Evolutionary conservation across 2,888 invertebrate genomes (phyloP).

Genomic region (Pseudanteris insignis): DNA sequence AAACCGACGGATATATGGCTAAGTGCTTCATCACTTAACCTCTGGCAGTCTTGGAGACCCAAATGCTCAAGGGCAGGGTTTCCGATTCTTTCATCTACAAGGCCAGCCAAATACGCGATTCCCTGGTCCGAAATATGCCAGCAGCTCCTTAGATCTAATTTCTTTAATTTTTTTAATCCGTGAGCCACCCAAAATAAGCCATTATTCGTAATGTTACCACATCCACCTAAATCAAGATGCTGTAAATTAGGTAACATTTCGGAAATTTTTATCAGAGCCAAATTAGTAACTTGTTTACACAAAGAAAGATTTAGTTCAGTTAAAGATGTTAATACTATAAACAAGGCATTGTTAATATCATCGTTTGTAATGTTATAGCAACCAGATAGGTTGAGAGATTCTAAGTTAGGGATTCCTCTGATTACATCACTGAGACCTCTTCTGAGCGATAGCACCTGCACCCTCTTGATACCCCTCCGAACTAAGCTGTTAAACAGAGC

Average conservation of each 20-base stretch:
- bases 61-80: slow-evolving; percentile 84
- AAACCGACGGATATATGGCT: slow-evolving; percentile 86
- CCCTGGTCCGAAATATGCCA: slow-evolving; percentile 93
- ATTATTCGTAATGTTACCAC: slow-evolving; percentile 89
- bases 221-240: slow-evolving; percentile 89
- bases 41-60: slow-evolving; percentile 93
- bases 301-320: slow-evolving; percentile 86
- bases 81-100: slow-evolving; percentile 73
- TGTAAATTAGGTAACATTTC: slow-evolving; percentile 86
- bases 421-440: slow-evolving; percentile 86
- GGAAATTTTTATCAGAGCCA: slow-evolving; percentile 84
- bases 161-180: slow-evolving; percentile 84
- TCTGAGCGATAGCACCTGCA: slow-evolving; percentile 88
- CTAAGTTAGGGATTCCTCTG: slow-evolving; percentile 84
- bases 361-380: slow-evolving; percentile 93
- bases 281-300: slow-evolving; percentile 96
- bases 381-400: slow-evolving; percentile 88
- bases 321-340: slow-evolving; percentile 78
- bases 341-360: slow-evolving; percentile 84
- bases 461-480: slow-evolving; percentile 84
- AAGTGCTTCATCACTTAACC: slow-evolving; percentile 89
- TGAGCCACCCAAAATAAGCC: slow-evolving; percentile 87
- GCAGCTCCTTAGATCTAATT: slow-evolving; percentile 89
- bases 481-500: slow-evolving; percentile 87
- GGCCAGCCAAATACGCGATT: slow-evolving; percentile 85